Percentiles rank a stretch among this genome's conserved stretches.
Conservation (phyloP, 2,888 invertebrate species). For the Mechanitis messenoides region DNA sequence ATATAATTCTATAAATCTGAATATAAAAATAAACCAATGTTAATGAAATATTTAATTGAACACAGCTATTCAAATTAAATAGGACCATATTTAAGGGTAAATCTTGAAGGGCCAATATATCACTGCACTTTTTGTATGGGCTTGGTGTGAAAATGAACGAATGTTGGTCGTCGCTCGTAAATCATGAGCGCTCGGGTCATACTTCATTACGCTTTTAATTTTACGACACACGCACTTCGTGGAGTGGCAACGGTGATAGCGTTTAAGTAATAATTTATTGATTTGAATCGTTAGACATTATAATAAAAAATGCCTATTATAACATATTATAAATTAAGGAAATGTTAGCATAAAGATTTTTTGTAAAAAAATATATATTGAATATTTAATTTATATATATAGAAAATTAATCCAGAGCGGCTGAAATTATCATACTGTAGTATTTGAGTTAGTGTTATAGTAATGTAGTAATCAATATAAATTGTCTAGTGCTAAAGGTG, state of each 20-base stretch:
- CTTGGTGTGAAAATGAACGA: constrained; percentile 28
- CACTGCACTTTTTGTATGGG: constrained; percentile 15
- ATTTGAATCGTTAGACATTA: not conserved
- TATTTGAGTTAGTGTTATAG: too few relatives aligned
- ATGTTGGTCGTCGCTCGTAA: constrained; percentile 23
- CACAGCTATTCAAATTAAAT: constrained; percentile 16
- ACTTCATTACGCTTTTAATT: constrained; percentile 37
- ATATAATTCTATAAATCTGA: not conserved
- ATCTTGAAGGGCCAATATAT: constrained; percentile 21
- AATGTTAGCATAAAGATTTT: too few relatives aligned
- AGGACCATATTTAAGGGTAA: constrained; percentile 21
- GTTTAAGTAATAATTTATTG: not conserved
- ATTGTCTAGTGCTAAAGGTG: too few relatives aligned
- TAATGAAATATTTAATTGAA: not conserved
- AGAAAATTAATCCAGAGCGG: too few relatives aligned
- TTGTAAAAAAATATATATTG: too few relatives aligned
- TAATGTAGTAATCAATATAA: too few relatives aligned
- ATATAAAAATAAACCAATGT: not conserved
- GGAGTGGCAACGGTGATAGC: constrained; percentile 11
- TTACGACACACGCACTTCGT: constrained; percentile 27
- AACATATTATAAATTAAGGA: not conserved
- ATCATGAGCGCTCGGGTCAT: constrained; percentile 27
- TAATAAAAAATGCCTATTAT: not conserved
- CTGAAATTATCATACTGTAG: too few relatives aligned
- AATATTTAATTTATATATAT: too few relatives aligned